Conservation (phyloP, 2,888 invertebrate genomes). For the Muscina levida region DNA sequence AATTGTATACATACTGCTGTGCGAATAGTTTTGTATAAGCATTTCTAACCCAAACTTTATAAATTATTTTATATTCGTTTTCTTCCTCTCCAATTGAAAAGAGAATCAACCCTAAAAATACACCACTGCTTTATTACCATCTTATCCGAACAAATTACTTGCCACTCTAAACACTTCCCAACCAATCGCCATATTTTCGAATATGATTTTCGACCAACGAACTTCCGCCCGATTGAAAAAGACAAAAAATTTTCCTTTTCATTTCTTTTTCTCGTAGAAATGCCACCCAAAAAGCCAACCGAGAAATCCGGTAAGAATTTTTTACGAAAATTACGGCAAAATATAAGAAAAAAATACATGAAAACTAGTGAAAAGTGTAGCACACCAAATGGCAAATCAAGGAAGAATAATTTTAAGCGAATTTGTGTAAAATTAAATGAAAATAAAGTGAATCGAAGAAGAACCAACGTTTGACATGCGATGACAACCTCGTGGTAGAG, state of each 20-base stretch:
- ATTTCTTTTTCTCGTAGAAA: slow-evolving; percentile 82
- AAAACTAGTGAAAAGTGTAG: slow-evolving; percentile 64
- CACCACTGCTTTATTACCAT: slow-evolving; percentile 20
- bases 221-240: slow-evolving; percentile 72
- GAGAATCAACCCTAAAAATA: no score
- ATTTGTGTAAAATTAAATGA: slow-evolving; percentile 31
- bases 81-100: no score
- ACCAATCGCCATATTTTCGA: slow-evolving; percentile 63
- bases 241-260: slow-evolving; percentile 75
- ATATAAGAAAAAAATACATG: slow-evolving; percentile 59
- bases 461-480: no score
- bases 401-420: slow-evolving; percentile 12
- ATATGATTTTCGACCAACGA: slow-evolving; percentile 67
- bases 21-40: no score
- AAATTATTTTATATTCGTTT: no score
- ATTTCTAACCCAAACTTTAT: no score
- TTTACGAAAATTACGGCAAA: slow-evolving; percentile 70
- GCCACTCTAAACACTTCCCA: slow-evolving; percentile 58
- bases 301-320: slow-evolving; percentile 89
- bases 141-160: neutral
- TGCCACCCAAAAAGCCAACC: slow-evolving; percentile 93
- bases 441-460: neutral
- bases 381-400: slow-evolving; percentile 39
- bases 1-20: no score
- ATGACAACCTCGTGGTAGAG: slow-evolving; percentile 21